Conservation (phyloP, 2,113 vertebrate genomes). For the Falco punctatus region DNA sequence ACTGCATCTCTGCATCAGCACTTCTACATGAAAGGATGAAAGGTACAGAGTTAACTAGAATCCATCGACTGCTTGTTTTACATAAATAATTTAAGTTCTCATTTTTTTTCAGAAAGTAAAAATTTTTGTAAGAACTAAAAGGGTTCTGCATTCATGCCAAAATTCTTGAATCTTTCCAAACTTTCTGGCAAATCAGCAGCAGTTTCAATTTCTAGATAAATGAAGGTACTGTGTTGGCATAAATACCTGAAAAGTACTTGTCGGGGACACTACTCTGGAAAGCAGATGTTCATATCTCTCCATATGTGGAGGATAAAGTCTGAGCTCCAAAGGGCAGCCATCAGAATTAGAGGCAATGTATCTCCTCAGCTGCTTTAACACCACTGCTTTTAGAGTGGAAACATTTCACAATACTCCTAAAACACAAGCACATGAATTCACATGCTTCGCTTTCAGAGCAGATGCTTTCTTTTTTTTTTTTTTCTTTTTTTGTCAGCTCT, state of each 20-base stretch:
- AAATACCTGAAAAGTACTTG: not conserved
- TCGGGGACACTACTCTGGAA: not conserved
- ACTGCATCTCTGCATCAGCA: not conserved
- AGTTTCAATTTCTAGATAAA: not conserved
- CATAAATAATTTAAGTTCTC: conserved; percentile 1
- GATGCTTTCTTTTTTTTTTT: not conserved
- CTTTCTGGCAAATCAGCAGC: not conserved
- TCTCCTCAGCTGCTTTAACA: conserved; percentile 32
- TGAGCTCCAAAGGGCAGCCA: conserved; percentile 32
- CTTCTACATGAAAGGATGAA: conserved; percentile 29
- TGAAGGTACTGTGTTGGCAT: not conserved
- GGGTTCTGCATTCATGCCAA: not conserved
- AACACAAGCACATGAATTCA: not conserved
- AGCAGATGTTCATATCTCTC: not conserved
- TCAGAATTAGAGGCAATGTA: not conserved
- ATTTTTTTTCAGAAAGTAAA: not conserved
- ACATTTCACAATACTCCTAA: not conserved
- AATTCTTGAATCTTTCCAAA: not conserved
- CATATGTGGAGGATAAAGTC: conserved; percentile 12
- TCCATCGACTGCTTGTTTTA: not conserved
- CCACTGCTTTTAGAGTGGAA: not conserved
- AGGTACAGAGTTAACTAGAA: not conserved
- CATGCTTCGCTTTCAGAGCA: not conserved
- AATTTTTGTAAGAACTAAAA: not conserved
- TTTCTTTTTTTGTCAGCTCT: not conserved